Conservation (phyloP, 2,888 invertebrate genomes). For the Macrosoma leucophasiata region DNA sequence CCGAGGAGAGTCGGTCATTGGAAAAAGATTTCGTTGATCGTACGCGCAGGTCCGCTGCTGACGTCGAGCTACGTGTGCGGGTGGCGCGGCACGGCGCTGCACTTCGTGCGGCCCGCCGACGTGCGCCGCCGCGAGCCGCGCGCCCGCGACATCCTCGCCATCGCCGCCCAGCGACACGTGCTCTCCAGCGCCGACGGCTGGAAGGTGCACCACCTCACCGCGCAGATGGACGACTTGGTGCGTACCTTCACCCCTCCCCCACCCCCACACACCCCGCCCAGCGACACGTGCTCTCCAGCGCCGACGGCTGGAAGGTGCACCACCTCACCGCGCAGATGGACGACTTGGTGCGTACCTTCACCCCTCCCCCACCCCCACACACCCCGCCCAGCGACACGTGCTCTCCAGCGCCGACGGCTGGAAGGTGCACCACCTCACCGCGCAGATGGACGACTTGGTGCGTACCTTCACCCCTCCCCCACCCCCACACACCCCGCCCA, state of each 20-base stretch:
- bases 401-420: constrained; percentile 93
- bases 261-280: too few species aligned
- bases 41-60: constrained; percentile 50
- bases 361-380: too few species aligned
- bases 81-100: constrained; percentile 68
- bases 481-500: too few species aligned
- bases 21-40: too few species aligned
- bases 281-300: constrained; percentile 88
- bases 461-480: too few species aligned
- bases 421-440: constrained; percentile 94
- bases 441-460: constrained; percentile 96
- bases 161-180: constrained; percentile 92
- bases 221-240: constrained; percentile 96
- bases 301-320: constrained; percentile 96
- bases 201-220: constrained; percentile 94
- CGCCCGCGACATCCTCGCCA: constrained; percentile 84
- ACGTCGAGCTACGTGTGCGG: constrained; percentile 64
- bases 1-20: too few species aligned
- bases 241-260: too few species aligned
- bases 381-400: constrained; percentile 90
- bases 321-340: constrained; percentile 95
- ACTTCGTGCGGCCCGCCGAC: constrained; percentile 78
- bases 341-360: constrained; percentile 87
- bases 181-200: constrained; percentile 93
- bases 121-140: constrained; percentile 92